A percentile compares a stretch with the other conserved stretches of the same genome.
phyloP scores from a whole-genome alignment of 1,140 invertebrate species.

The Dendroctonus valens region DNA sequence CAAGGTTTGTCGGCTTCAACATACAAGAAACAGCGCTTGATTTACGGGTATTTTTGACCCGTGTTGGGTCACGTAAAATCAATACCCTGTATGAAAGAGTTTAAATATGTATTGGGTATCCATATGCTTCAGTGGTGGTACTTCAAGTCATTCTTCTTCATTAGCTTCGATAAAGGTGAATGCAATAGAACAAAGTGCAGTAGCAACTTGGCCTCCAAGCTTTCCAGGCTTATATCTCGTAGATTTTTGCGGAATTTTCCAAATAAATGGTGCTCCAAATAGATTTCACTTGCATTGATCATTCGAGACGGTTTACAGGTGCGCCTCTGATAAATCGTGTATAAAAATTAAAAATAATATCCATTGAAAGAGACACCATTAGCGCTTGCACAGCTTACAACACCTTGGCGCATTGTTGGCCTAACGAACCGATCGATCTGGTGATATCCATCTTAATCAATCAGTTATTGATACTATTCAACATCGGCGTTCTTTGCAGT shows the following conservation, averaged over 20 bases:
- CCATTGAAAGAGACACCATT: conserved; percentile 29
- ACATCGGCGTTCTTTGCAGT: conserved; percentile 14
- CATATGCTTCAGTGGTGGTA: neutral
- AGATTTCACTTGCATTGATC: no score
- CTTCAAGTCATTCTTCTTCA: no score
- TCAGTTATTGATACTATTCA: conserved; percentile 34
- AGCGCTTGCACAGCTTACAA: conserved; percentile 31
- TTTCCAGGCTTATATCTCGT: no score
- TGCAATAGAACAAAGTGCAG: no score
- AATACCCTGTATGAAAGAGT: conserved; percentile 7
- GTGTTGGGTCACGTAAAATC: conserved; percentile 24
- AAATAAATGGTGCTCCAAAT: no score
- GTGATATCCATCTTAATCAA: conserved; percentile 38
- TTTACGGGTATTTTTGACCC: conserved; percentile 33
- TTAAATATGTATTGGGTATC: no score
- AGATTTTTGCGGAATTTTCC: no score
- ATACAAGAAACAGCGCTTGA: conserved; percentile 28
- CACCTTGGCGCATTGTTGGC: conserved; percentile 29
- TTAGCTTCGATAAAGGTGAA: no score
- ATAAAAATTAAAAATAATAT: conserved; percentile 31
- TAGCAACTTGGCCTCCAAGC: no score
- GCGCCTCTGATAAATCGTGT: conserved; percentile 6
- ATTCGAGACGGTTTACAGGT: no score
- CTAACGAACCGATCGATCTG: conserved; percentile 36
- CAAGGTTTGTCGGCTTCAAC: conserved; percentile 25